phyloP scores from a whole-genome alignment of 2,888 invertebrate species.

The Fragum sueziense region DNA sequence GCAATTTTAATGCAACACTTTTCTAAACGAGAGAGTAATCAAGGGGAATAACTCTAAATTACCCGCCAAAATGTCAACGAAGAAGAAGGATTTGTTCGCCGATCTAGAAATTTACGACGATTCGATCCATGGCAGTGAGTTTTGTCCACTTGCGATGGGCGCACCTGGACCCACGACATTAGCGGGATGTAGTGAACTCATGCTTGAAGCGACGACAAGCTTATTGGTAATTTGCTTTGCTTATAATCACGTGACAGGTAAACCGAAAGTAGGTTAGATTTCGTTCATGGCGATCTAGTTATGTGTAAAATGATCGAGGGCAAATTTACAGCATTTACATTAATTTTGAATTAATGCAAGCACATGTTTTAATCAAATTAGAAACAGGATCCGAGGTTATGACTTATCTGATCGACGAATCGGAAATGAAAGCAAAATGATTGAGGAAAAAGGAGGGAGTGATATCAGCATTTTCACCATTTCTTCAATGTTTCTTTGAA shows the following conservation, averaged over 20 bases:
- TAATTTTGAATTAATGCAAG: too few relatives aligned
- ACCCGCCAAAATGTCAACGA: slow-evolving; percentile 22
- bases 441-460: neutral
- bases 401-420: too few relatives aligned
- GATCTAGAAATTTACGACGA: slow-evolving; percentile 47
- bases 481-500: neutral
- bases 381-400: too few relatives aligned
- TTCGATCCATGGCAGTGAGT: slow-evolving; percentile 29
- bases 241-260: neutral
- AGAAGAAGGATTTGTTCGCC: slow-evolving; percentile 53
- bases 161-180: slow-evolving; percentile 60
- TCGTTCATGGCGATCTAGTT: too few relatives aligned
- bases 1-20: neutral
- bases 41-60: slow-evolving; percentile 24
- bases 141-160: slow-evolving; percentile 59
- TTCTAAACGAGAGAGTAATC: neutral
- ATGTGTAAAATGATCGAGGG: too few relatives aligned
- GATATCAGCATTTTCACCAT: neutral
- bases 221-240: slow-evolving; percentile 50
- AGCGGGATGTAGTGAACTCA: slow-evolving; percentile 57
- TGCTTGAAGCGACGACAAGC: slow-evolving; percentile 58
- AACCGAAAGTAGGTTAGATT: neutral
- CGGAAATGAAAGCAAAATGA: too few relatives aligned
- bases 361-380: too few relatives aligned
- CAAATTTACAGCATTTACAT: too few relatives aligned